Evolutionary conservation across 2,797 vertebrate genomes (phyloP).

Genomic region (Sarcophilus harrisii): DNA sequence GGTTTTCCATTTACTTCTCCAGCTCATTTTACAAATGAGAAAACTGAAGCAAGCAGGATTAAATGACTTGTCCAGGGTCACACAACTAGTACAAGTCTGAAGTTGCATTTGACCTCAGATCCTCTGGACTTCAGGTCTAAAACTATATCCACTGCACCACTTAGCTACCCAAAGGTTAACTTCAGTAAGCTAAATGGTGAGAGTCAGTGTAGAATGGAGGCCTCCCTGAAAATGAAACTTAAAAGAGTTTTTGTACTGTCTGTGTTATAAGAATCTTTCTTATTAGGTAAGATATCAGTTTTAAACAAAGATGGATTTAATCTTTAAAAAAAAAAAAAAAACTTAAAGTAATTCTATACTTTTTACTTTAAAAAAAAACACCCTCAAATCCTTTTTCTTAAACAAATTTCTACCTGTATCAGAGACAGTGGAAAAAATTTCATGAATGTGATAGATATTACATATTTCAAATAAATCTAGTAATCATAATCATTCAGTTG

Average conservation of each 20-base stretch:
- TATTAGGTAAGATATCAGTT: background rate
- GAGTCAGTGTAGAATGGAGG: background rate
- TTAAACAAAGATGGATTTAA: background rate
- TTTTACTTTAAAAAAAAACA: conserved; percentile 16
- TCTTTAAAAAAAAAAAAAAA: background rate
- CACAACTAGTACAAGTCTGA: background rate
- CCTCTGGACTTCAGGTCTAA: background rate
- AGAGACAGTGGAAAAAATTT: conserved; percentile 38
- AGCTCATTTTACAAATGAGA: no score
- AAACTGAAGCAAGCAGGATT: no score
- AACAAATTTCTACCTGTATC: conserved; percentile 41
- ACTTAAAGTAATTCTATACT: background rate
- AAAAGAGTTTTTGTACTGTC: background rate
- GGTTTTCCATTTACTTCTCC: background rate
- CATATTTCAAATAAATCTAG: conserved; percentile 46
- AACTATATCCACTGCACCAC: background rate
- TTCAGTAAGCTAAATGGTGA: background rate
- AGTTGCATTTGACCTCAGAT: background rate
- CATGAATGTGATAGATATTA: conserved; percentile 22
- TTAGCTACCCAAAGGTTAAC: background rate
- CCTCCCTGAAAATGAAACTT: background rate
- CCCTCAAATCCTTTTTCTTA: conserved; percentile 14
- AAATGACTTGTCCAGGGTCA: background rate
- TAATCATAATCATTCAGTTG: conserved; percentile 43
- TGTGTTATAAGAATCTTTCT: background rate